Evolutionary conservation across 1,140 invertebrate species (phyloP).

Genomic region (Steinernema khuongi): DNA sequence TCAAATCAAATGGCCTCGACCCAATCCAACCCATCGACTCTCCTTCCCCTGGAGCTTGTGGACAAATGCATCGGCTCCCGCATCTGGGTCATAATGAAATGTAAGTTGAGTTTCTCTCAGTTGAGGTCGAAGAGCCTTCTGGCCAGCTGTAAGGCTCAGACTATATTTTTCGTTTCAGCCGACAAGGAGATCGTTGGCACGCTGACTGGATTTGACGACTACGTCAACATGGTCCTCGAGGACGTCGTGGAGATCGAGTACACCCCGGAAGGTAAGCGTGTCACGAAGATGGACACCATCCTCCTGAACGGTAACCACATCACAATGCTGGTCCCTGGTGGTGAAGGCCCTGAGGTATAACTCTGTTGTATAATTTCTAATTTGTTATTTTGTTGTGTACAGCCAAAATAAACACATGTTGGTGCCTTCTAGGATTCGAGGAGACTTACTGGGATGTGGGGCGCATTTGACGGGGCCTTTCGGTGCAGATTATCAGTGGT

Average conservation of each 20-base stretch:
- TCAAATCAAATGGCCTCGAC: slow-evolving; percentile 40
- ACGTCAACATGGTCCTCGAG: slow-evolving; percentile 73
- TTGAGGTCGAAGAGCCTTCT: not conserved
- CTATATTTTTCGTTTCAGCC: slow-evolving; percentile 42
- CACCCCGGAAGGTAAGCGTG: slow-evolving; percentile 86
- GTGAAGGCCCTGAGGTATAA: slow-evolving; percentile 61
- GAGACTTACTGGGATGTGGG: too few species aligned
- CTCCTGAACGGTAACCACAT: slow-evolving; percentile 98
- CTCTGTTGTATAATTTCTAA: slow-evolving; percentile 10
- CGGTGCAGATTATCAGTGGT: too few species aligned
- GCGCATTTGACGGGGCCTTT: too few species aligned
- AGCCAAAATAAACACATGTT: not conserved
- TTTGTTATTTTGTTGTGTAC: slow-evolving; percentile 19
- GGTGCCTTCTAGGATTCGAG: too few species aligned
- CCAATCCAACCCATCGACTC: slow-evolving; percentile 68
- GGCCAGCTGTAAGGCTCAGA: not conserved
- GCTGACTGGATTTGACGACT: slow-evolving; percentile 94
- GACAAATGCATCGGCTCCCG: slow-evolving; percentile 98
- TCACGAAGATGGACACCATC: slow-evolving; percentile 96
- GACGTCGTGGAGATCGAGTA: slow-evolving; percentile 73
- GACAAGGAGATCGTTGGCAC: slow-evolving; percentile 99
- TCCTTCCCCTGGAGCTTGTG: slow-evolving; percentile 84
- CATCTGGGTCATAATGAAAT: slow-evolving; percentile 99
- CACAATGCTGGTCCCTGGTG: slow-evolving; percentile 62
- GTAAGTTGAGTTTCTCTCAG: slow-evolving; percentile 59